phyloP scores from a whole-genome alignment of 2,113 vertebrate genomes.

The Rhegmatorhina hoffmannsi region DNA sequence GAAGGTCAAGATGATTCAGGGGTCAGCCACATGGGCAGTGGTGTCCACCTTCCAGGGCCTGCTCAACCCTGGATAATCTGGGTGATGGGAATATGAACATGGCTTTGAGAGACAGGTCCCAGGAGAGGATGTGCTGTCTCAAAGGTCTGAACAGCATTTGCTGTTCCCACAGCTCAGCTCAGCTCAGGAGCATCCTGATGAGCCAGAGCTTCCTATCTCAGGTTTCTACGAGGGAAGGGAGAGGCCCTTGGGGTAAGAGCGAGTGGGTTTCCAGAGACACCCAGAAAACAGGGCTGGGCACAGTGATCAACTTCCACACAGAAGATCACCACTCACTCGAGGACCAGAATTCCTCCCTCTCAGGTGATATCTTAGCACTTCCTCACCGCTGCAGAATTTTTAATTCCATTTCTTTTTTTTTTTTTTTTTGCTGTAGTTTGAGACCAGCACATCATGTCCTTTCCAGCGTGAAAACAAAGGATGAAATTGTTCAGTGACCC shows the following conservation, averaged over 20 bases:
- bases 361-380: neutral
- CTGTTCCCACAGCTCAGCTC: neutral
- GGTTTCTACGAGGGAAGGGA: neutral
- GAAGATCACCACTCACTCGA: neutral
- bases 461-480: neutral
- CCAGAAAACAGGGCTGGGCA: neutral
- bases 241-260: neutral
- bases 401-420: neutral
- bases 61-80: neutral
- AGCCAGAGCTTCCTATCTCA: neutral
- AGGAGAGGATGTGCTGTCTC: neutral
- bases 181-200: neutral
- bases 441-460: neutral
- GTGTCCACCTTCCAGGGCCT: neutral
- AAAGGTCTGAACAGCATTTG: accelerated
- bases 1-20: neutral
- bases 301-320: neutral
- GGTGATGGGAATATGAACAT: too few species aligned
- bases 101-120: neutral
- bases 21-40: accelerated
- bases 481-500: neutral
- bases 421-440: neutral
- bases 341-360: neutral
- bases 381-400: neutral
- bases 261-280: neutral